Conservation (phyloP, 2,113 vertebrate species). For the Python bivittatus region DNA sequence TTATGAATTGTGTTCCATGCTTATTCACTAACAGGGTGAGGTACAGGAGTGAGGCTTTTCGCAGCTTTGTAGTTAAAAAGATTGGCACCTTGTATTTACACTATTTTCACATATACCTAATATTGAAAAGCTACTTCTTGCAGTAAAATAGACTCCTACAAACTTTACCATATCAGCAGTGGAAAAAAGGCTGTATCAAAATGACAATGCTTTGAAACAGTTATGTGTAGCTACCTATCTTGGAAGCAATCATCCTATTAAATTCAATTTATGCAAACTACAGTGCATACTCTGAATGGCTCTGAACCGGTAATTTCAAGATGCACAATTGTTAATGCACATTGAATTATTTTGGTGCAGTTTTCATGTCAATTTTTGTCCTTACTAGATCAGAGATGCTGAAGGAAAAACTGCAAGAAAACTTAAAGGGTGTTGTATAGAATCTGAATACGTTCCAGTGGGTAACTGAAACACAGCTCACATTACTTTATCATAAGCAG, state of each 20-base stretch:
- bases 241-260: slow-evolving; percentile 2
- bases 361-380: background rate
- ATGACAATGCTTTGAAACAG: background rate
- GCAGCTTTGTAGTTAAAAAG: slow-evolving; percentile 22
- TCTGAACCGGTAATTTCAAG: background rate
- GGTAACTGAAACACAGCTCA: background rate
- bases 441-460: background rate
- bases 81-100: slow-evolving; percentile 34
- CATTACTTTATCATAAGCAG: background rate
- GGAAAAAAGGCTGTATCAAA: slow-evolving; percentile 30
- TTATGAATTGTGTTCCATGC: slow-evolving; percentile 73
- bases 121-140: slow-evolving; percentile 44
- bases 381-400: background rate
- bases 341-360: background rate
- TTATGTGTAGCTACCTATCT: background rate
- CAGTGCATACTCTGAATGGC: background rate
- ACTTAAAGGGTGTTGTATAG: background rate
- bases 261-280: background rate
- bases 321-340: background rate
- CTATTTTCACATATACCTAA: slow-evolving; percentile 43
- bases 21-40: slow-evolving; percentile 61
- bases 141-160: slow-evolving; percentile 18
- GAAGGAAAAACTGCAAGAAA: background rate
- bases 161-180: background rate
- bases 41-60: slow-evolving; percentile 30